Evolutionary conservation across 1,140 invertebrate genomes (phyloP).

Genomic region (Listronotus oregonensis): DNA sequence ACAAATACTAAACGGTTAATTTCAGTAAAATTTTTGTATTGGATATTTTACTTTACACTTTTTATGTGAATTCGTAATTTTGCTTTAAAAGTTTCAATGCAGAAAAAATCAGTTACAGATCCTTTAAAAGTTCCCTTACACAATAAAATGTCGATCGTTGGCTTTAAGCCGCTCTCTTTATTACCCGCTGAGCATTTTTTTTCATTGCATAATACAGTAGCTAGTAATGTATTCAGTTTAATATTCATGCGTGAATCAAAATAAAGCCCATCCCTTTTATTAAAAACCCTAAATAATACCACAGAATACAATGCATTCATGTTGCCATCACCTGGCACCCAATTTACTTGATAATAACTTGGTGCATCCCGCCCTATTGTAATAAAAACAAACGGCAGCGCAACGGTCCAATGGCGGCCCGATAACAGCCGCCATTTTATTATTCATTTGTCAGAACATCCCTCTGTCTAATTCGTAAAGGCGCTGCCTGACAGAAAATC

Average conservation of each 20-base stretch:
- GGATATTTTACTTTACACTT: too few species aligned
- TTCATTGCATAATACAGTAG: constrained; percentile 13
- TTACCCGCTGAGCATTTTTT: constrained; percentile 17
- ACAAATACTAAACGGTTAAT: too few species aligned
- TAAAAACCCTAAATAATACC: constrained; percentile 40
- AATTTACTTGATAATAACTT: constrained; percentile 38
- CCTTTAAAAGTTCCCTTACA: too few species aligned
- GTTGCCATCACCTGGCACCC: constrained; percentile 31
- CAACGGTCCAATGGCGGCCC: constrained; percentile 40
- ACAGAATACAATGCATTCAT: constrained; percentile 28
- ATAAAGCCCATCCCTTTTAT: constrained; percentile 32
- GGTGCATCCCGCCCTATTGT: constrained; percentile 40
- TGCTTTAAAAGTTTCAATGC: too few species aligned
- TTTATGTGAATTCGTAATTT: too few species aligned
- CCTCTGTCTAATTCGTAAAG: constrained; percentile 43
- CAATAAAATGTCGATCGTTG: neutral
- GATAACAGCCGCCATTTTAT: constrained; percentile 43
- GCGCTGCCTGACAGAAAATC: constrained; percentile 26
- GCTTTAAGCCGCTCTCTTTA: neutral
- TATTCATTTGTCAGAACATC: constrained; percentile 43
- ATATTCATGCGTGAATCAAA: constrained; percentile 33
- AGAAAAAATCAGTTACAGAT: too few species aligned
- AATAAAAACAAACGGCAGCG: constrained; percentile 41
- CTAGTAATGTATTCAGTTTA: constrained; percentile 27
- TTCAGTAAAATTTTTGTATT: too few species aligned